Evolutionary conservation across 1,140 invertebrate species (phyloP), one percentile per base, ranked within the genome.

Genomic region (Anoplolepis gracilipes): DNA sequence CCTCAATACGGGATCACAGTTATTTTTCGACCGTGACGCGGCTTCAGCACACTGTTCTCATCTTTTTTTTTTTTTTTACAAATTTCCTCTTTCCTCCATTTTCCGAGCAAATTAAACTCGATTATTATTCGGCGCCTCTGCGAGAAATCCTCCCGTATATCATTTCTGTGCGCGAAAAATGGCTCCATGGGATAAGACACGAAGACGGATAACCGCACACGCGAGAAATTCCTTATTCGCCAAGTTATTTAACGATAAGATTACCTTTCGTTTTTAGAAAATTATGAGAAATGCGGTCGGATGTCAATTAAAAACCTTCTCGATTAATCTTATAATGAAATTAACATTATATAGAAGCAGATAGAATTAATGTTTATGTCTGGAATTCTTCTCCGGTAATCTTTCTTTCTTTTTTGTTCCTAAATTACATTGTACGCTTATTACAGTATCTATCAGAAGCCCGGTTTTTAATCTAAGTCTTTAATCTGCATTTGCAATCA

Each of bases 101-200:
- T 13, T 19, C 19, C 25, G 22, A 4, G 78, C 67, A 72, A 82
- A 82, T 82, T 72, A 82, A 72, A 82, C 73, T 81, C 65, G 78
- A 81, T 81, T 72, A 81, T 81, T 82, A 72, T 82, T 82, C 46
- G 77, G 53, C 53, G n/a, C 36, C 36, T 22, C 25, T 33, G n/a
- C 25, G 25, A 42, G 19, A 5, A 73, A 49, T 49, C 3, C 59
- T 25, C 33, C n/a, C 78, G 25, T 81, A 81, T 72, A 81, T 81
- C 78, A 82, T 82, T 33, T 19, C 19, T 13, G 64, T 30, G 65
- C 22, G 49, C 78, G 78, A 81, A 72, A 72, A 82, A 72, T 82
- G 65, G 65, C 78, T 42, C 13, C 30, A 28, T 13, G 13, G 36
- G n/a, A 55, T 69, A 79, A 79, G 65, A 49, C 16, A 49, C 25